These are phyloP conservation scores for Scaptomyza tumidula DNA, from an alignment of 2,888 invertebrate species.

Conservation along the genomic window DNA sequence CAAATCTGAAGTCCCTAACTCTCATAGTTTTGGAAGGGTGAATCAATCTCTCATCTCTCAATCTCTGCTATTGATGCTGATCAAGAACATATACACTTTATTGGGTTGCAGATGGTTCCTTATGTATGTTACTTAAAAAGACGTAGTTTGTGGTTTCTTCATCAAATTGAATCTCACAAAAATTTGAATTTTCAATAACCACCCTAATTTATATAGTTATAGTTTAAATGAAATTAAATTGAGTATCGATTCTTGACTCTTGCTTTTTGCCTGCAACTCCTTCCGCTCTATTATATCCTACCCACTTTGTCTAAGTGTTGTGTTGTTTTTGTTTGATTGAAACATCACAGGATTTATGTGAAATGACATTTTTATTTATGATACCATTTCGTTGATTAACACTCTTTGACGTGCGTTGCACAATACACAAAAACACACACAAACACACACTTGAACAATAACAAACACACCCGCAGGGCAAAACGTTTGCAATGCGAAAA, in stretches of 20 bases:
- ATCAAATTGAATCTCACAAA: too few species aligned
- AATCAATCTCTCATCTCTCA: too few species aligned
- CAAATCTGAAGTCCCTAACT: too few species aligned
- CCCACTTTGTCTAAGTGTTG: conserved; percentile 34
- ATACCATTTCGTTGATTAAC: conserved; percentile 78
- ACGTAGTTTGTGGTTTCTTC: too few species aligned
- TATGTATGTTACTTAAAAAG: too few species aligned
- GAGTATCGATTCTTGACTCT: conserved; percentile 21
- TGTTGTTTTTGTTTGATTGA: conserved; percentile 72
- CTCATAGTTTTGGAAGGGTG: too few species aligned
- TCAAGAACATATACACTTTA: too few species aligned
- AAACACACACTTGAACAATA: not conserved
- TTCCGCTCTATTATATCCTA: not conserved
- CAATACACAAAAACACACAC: conserved; percentile 19
- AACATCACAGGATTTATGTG: conserved; percentile 75
- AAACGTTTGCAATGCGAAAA: conserved; percentile 35
- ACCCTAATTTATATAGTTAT: conserved; percentile 47
- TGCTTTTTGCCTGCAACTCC: not conserved
- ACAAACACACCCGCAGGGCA: not conserved
- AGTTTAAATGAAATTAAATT: conserved; percentile 52
- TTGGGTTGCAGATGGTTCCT: too few species aligned
- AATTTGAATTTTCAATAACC: too few species aligned
- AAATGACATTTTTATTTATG: conserved; percentile 78
- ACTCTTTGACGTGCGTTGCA: conserved; percentile 63
- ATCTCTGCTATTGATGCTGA: too few species aligned